These are phyloP conservation scores for Hemibagrus guttatus DNA, from an alignment of 2,797 vertebrate genomes.

Conservation along the genomic window DNA sequence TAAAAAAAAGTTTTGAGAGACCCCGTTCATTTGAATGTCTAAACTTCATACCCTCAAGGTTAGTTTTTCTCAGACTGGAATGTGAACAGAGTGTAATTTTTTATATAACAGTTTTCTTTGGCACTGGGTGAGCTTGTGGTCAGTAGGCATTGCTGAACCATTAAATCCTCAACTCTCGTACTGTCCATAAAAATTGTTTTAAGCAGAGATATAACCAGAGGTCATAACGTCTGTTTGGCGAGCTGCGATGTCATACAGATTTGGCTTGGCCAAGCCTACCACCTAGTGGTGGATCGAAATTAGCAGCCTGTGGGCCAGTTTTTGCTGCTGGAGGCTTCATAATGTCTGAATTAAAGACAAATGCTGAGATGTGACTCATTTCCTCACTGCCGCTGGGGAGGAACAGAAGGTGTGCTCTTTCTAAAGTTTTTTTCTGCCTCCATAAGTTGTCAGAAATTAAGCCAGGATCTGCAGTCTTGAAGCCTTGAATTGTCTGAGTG, in stretches of 20 bases:
- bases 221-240: slow-evolving; percentile 25
- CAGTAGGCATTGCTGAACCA: slow-evolving; percentile 3
- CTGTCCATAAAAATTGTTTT: slow-evolving; percentile 24
- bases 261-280: slow-evolving; percentile 60
- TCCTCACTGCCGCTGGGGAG: slow-evolving; percentile 25
- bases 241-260: not conserved
- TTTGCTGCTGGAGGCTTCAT: slow-evolving; percentile 17
- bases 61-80: not conserved
- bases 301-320: not conserved
- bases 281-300: slow-evolving; percentile 58
- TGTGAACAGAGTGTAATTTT: not conserved
- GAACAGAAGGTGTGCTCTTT: slow-evolving; percentile 26
- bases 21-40: not conserved
- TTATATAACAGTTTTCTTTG: not conserved
- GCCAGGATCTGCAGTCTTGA: not conserved
- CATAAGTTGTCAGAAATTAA: slow-evolving; percentile 19
- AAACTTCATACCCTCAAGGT: not conserved
- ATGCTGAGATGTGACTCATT: slow-evolving; percentile 44
- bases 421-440: slow-evolving; percentile 17
- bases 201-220: slow-evolving; percentile 5
- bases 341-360: slow-evolving; percentile 38
- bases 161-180: slow-evolving; percentile 8
- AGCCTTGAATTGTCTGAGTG: slow-evolving; percentile 4
- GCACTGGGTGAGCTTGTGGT: slow-evolving; percentile 1
- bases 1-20: no score